A percentile compares a stretch with the other conserved stretches of the same genome.
Conservation (phyloP, 2,797 vertebrate species). For the Siniperca undulata region DNA sequence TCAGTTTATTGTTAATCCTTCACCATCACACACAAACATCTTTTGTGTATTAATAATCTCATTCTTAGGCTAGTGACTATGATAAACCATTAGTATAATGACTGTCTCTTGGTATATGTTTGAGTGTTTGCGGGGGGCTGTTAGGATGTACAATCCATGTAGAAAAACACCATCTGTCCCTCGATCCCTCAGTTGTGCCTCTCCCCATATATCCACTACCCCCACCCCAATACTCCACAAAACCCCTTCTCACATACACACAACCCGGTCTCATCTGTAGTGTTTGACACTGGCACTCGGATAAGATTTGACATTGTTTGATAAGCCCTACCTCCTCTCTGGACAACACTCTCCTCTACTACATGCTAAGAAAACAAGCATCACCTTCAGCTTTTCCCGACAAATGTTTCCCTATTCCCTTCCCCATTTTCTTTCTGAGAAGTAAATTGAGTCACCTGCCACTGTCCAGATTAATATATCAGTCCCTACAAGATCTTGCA, state of each 20-base stretch:
- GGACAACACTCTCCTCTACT: slow-evolving; percentile 6
- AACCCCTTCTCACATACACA: slow-evolving; percentile 20
- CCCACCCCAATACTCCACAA: slow-evolving; percentile 37
- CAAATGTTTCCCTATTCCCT: not conserved
- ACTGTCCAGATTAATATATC: not conserved
- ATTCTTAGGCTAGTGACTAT: not conserved
- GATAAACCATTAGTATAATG: slow-evolving; percentile 22
- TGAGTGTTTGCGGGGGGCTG: slow-evolving; percentile 35
- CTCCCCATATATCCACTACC: slow-evolving; percentile 44
- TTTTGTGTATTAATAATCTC: slow-evolving; percentile 24
- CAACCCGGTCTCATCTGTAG: slow-evolving; percentile 33
- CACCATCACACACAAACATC: slow-evolving; percentile 17
- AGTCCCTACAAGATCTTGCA: not conserved
- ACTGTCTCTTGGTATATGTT: slow-evolving; percentile 9
- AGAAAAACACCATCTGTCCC: slow-evolving; percentile 84
- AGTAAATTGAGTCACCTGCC: not conserved
- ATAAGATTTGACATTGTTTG: slow-evolving; percentile 21
- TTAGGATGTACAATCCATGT: slow-evolving; percentile 52
- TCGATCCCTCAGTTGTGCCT: slow-evolving; percentile 55
- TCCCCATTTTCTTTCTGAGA: not conserved
- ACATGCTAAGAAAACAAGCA: slow-evolving; percentile 19
- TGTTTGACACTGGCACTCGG: slow-evolving; percentile 41
- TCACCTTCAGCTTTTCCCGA: slow-evolving; percentile 2
- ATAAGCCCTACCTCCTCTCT: slow-evolving; percentile 24
- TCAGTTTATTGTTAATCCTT: not conserved